These are phyloP conservation scores for Pedetes capensis DNA, from an alignment of 2,113 vertebrate genomes.

Conservation along the genomic window DNA sequence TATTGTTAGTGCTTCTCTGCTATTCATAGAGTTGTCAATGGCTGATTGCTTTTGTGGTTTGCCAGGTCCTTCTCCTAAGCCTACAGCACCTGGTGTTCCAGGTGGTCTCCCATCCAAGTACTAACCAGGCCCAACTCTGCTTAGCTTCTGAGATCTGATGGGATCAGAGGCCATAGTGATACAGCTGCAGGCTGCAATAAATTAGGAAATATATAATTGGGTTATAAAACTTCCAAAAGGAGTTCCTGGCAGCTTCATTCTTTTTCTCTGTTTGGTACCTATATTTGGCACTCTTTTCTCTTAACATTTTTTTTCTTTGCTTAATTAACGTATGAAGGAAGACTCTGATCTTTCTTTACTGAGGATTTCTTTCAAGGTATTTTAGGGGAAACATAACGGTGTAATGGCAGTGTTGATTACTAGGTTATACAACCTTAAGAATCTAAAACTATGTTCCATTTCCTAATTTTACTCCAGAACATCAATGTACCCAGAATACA, in stretches of 20 bases:
- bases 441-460: neutral
- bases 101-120: too few species aligned
- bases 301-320: conserved; percentile 51
- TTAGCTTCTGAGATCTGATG: too few species aligned
- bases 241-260: neutral
- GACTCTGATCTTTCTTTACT: conserved; percentile 22
- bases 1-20: too few species aligned
- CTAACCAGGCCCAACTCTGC: too few species aligned
- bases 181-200: too few species aligned
- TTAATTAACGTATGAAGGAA: conserved; percentile 60
- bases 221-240: conserved; percentile 6
- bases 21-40: too few species aligned
- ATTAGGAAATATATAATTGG: neutral
- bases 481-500: neutral
- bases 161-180: too few species aligned
- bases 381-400: conserved; percentile 15
- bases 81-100: too few species aligned
- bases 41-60: too few species aligned
- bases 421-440: neutral
- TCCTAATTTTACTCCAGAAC: neutral
- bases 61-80: too few species aligned
- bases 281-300: conserved; percentile 36
- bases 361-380: conserved; percentile 6
- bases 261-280: neutral
- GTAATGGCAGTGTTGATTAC: neutral